Evolutionary conservation across 2,888 invertebrate species (phyloP).

Genomic region (Chirona hameri): DNA sequence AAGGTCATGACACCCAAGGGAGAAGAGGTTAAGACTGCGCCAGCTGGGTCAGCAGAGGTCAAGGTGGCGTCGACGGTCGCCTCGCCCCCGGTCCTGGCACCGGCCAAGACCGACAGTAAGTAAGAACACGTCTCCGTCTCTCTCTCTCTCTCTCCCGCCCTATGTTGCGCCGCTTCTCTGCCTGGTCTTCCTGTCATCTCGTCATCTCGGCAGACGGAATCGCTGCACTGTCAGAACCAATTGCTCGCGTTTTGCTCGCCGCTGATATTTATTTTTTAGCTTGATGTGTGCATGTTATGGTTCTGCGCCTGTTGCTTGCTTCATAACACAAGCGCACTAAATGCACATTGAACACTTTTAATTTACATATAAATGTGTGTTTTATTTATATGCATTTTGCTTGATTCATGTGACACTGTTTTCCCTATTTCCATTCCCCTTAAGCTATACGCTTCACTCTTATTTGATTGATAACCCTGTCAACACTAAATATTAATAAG

Average conservation of each 20-base stretch:
- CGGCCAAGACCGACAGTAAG: conserved; percentile 22
- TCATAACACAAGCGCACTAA: no score
- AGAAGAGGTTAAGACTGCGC: neutral
- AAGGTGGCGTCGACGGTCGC: neutral
- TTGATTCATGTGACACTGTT: neutral
- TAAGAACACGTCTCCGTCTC: neutral
- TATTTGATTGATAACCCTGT: no score
- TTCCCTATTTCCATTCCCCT: no score
- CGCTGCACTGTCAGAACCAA: no score
- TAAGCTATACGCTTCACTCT: no score
- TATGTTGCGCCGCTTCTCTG: neutral
- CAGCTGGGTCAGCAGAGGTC: neutral
- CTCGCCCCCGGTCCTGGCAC: conserved; percentile 13
- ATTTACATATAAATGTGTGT: neutral
- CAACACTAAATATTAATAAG: no score
- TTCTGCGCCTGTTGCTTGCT: no score
- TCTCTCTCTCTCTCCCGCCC: neutral
- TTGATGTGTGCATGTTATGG: neutral
- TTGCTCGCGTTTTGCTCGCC: neutral
- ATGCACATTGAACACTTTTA: neutral
- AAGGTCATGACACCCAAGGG: neutral
- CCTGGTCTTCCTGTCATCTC: neutral
- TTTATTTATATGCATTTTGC: no score
- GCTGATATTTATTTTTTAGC: neutral
- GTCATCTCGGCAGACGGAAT: no score